Base-by-base conservation (phyloP, 2,888 invertebrate genomes). In the Hyposoter dolosus region DNA sequence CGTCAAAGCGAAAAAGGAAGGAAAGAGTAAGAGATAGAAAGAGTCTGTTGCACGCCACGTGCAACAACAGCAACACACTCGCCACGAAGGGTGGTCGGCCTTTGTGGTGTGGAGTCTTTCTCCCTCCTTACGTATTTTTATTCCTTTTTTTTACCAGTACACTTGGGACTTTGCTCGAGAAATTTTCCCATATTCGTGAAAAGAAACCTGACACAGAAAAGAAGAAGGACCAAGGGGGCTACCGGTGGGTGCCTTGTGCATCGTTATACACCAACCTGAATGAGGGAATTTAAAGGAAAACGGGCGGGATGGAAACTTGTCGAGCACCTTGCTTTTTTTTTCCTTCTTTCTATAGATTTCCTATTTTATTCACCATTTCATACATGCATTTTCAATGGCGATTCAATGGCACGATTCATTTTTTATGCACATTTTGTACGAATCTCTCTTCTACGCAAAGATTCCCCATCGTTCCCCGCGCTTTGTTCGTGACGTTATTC, bases 101-200 rank as follows among this genome's bases (percentile, higher is more conserved):
- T 87, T 84, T 88, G 86, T 85, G 9, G 40, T 40, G 40, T 40
- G 77, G 88, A 83, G 77, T 85, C 76, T 81, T 69, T 71, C 77
- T 65, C 75, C 23, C 65, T 53, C 75, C 32, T 40, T 35, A 19
- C 6, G 40, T 75, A 15, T 69, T 35, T 71, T 76, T 69, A 35
- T 68, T 53, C 40, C 72, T 40, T 47, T 35, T 78, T 71, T 83
- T 83, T 84, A n/a, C 83, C 82, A 63, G 76, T 75, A 63, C 69
- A 15, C 47, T 43, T 66, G 19, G 65, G 45, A 19, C 72, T 84
- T 77, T 80, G 86, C 82, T 87, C 84, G 79, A 83, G 87, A 88
- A 90, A 85, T 91, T 92, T 92, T 92, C 91, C 91, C 92, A 91
- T 92, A 92, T 92, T 92, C 89, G 82, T 92, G 92, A 92, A 92